Evolutionary conservation across 2,888 invertebrate genomes (phyloP).

Genomic region (Tipula vernalis): DNA sequence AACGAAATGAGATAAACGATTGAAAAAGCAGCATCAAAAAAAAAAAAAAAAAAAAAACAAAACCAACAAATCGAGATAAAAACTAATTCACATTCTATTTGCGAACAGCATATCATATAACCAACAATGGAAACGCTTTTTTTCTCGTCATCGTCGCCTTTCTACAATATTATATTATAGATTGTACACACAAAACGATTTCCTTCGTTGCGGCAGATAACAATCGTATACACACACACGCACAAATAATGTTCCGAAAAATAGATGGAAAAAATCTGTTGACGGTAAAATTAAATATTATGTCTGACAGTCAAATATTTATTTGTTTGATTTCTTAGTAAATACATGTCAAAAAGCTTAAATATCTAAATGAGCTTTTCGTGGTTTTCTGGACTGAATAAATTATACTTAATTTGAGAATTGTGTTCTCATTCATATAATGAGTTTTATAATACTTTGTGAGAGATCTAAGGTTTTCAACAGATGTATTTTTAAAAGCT

Average conservation of each 20-base stretch:
- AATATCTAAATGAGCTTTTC: background rate
- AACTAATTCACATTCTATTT: constrained; percentile 4
- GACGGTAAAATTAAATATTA: background rate
- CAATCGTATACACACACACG: background rate
- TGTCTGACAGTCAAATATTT: background rate
- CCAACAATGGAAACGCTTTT: background rate
- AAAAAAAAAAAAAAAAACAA: background rate
- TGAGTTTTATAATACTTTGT: too few relatives aligned
- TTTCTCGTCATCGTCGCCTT: background rate
- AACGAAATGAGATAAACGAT: background rate
- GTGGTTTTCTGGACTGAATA: background rate
- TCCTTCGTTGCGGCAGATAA: background rate
- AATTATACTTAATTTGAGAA: background rate
- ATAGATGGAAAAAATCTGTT: background rate
- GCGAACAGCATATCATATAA: background rate
- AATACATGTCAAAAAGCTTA: background rate
- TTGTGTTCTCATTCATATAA: too few relatives aligned
- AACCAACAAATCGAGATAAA: background rate
- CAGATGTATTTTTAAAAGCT: too few relatives aligned
- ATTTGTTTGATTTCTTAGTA: background rate
- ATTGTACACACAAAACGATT: background rate
- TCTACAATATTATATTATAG: background rate
- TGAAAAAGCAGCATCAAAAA: background rate
- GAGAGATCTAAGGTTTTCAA: too few relatives aligned
- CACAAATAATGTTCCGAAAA: background rate